These are phyloP conservation scores for Heliocidaris tuberculata DNA, from an alignment of 35 echinoderm and acorn worm species.

Conservation along the genomic window DNA sequence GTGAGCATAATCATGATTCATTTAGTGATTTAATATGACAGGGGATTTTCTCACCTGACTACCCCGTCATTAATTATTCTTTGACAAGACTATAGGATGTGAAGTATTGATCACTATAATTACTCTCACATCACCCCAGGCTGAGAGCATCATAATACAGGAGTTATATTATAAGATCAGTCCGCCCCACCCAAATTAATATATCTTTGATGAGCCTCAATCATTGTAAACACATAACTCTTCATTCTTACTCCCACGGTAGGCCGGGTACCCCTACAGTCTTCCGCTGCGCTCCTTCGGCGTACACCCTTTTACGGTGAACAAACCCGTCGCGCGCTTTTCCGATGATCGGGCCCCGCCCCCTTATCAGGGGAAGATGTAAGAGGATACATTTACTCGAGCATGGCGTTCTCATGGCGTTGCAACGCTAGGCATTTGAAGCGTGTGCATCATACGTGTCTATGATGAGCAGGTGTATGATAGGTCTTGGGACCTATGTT, in stretches of 20 bases:
- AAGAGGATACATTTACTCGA: not conserved
- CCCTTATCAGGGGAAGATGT: not conserved
- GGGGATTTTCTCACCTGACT: not conserved
- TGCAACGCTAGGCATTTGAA: not conserved
- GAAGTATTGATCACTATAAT: not conserved
- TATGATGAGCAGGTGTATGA: not conserved
- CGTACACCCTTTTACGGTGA: conserved; percentile 8
- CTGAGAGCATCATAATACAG: not conserved
- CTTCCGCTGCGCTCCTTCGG: not conserved
- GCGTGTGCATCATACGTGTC: not conserved
- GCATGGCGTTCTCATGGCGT: not conserved
- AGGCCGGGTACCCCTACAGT: not conserved
- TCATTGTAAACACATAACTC: conserved; percentile 11
- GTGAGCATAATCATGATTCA: no score
- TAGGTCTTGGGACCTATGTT: not conserved
- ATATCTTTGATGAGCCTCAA: not conserved
- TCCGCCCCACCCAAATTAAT: not conserved
- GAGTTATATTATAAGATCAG: no score
- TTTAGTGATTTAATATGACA: no score
- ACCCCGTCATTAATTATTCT: not conserved
- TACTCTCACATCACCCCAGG: not conserved
- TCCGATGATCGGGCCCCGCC: not conserved
- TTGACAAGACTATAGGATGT: not conserved
- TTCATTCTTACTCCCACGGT: not conserved
- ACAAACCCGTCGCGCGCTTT: not conserved